Conservation (phyloP, 2,888 invertebrate species). For the Polia nebulosa region DNA sequence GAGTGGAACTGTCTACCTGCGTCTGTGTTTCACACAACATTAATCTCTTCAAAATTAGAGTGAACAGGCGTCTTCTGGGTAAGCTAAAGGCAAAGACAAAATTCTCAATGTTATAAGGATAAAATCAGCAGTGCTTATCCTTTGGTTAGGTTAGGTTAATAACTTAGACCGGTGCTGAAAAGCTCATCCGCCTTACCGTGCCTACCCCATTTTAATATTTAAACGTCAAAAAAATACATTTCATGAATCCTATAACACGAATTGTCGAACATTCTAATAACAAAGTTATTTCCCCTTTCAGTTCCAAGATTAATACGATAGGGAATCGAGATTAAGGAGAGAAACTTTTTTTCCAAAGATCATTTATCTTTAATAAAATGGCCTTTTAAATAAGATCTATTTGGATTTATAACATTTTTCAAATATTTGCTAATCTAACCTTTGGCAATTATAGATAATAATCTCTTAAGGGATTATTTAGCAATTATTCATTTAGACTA, state of each 20-base stretch:
- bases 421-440: conserved; percentile 20
- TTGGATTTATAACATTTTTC: conserved; percentile 16
- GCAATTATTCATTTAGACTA: not conserved
- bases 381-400: conserved; percentile 31
- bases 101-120: not conserved
- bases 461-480: conserved; percentile 5
- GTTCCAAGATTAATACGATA: conserved; percentile 44
- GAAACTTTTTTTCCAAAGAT: conserved; percentile 36
- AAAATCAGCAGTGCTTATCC: not conserved
- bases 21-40: no score
- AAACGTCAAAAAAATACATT: not conserved
- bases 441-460: conserved; percentile 1
- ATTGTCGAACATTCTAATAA: conserved; percentile 40
- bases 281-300: conserved; percentile 50
- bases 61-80: no score
- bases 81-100: no score
- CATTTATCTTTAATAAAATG: conserved; percentile 41
- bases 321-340: conserved; percentile 40
- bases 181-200: no score
- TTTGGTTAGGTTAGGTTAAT: not conserved
- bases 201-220: not conserved
- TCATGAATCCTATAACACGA: conserved; percentile 23
- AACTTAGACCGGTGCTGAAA: not conserved
- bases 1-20: no score
- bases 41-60: no score